These are phyloP conservation scores for Coreoperca whiteheadi DNA, from an alignment of 2,113 vertebrate genomes.

Conservation along the genomic window DNA sequence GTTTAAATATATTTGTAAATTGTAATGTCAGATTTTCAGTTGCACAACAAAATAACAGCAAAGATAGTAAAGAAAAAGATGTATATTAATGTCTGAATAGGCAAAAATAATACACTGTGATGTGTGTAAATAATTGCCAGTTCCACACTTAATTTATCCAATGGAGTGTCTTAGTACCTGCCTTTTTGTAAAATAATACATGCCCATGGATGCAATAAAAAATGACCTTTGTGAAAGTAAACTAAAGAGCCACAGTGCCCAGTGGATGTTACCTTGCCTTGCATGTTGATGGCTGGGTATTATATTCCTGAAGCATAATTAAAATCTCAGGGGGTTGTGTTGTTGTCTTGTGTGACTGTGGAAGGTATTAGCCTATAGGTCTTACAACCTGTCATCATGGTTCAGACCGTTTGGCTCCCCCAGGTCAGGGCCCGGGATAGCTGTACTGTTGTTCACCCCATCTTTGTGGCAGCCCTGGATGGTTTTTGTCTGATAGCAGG, in stretches of 20 bases:
- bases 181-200: too few relatives aligned
- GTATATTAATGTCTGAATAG: slow-evolving; percentile 18
- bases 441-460: background rate
- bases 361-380: slow-evolving; percentile 63
- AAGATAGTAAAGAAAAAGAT: slow-evolving; percentile 27
- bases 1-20: slow-evolving; percentile 1
- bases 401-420: slow-evolving; percentile 32
- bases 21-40: slow-evolving; percentile 24
- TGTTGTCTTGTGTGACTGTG: slow-evolving; percentile 14
- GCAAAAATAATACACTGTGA: slow-evolving; percentile 22
- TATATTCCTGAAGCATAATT: slow-evolving; percentile 18
- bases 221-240: too few relatives aligned
- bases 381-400: slow-evolving; percentile 50
- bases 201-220: too few relatives aligned
- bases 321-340: background rate
- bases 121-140: slow-evolving; percentile 62
- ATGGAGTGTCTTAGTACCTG: slow-evolving; percentile 54
- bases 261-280: slow-evolving; percentile 46
- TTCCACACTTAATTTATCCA: slow-evolving; percentile 44
- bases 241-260: too few relatives aligned
- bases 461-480: slow-evolving; percentile 9
- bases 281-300: slow-evolving; percentile 45
- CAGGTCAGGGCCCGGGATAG: slow-evolving; percentile 23
- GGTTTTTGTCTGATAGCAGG: slow-evolving; percentile 26
- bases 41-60: slow-evolving; percentile 44